Percentiles rank a stretch among this genome's conserved stretches.
phyloP scores from a whole-genome alignment of 2,113 vertebrate species.

The Bombycilla garrulus region DNA sequence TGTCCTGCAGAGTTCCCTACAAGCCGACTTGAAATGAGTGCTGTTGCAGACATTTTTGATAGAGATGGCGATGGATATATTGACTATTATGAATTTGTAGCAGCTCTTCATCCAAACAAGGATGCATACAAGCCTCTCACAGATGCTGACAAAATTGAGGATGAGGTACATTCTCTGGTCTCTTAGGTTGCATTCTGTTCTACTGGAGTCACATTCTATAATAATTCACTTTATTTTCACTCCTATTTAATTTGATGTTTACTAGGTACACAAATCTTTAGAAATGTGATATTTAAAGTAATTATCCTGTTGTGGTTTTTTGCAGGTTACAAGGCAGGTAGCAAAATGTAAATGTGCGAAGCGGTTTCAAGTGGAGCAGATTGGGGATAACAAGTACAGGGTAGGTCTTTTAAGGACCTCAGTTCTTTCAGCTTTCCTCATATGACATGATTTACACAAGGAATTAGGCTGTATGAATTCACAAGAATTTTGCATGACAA shows the following conservation, averaged over 20 bases:
- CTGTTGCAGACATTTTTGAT: conserved; percentile 98
- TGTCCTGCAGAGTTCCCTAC: conserved; percentile 88
- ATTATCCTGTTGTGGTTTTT: background rate
- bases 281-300: background rate
- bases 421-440: background rate
- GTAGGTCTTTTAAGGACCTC: conserved; percentile 74
- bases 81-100: conserved; percentile 98
- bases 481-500: background rate
- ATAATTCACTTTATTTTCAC: background rate
- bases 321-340: conserved; percentile 95
- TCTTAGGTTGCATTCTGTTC: background rate
- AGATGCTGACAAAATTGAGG: conserved; percentile 98
- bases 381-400: conserved; percentile 98
- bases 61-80: conserved; percentile 97
- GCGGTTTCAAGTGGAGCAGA: conserved; percentile 98
- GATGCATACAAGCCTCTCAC: conserved; percentile 97
- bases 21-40: conserved; percentile 96
- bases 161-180: conserved; percentile 81
- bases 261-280: background rate
- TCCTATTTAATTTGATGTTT: background rate
- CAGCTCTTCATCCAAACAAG: conserved; percentile 97
- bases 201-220: background rate
- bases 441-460: background rate
- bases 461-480: background rate
- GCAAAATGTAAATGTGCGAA: conserved; percentile 99